A percentile compares a stretch with the other conserved stretches of the same genome.
Evolutionary conservation across 2,797 vertebrate species (phyloP).

Genomic region (Sciurus vulgaris): DNA sequence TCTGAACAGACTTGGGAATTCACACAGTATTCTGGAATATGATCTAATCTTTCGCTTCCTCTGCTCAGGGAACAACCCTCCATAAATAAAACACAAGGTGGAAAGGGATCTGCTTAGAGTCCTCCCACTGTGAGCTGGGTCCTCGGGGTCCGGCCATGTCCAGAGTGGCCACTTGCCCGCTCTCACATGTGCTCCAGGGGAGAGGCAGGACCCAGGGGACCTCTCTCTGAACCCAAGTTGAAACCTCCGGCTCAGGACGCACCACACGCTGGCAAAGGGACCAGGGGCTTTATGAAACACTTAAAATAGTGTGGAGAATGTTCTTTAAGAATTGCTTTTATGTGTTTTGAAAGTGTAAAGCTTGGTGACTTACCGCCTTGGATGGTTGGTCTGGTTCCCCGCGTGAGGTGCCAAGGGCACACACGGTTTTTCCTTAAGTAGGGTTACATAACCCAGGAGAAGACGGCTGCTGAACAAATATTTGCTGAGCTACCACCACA

Average conservation of each 20-base stretch:
- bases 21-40: neutral
- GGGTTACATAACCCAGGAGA: neutral
- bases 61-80: fast-evolving
- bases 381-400: neutral
- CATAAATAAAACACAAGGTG: neutral
- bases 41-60: neutral
- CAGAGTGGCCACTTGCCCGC: neutral
- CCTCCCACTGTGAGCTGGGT: no score
- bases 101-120: neutral
- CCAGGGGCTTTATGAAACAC: neutral
- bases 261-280: no score
- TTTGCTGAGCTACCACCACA: fast-evolving
- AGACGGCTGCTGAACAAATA: neutral
- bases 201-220: fast-evolving
- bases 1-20: neutral
- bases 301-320: neutral
- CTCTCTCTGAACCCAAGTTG: fast-evolving
- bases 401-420: neutral
- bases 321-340: neutral
- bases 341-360: neutral
- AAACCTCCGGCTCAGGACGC: neutral
- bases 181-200: neutral
- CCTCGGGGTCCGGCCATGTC: neutral
- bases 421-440: neutral
- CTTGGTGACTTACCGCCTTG: neutral